Base-by-base conservation (phyloP, 1,140 invertebrate genomes). In the Sinella curviseta region DNA sequence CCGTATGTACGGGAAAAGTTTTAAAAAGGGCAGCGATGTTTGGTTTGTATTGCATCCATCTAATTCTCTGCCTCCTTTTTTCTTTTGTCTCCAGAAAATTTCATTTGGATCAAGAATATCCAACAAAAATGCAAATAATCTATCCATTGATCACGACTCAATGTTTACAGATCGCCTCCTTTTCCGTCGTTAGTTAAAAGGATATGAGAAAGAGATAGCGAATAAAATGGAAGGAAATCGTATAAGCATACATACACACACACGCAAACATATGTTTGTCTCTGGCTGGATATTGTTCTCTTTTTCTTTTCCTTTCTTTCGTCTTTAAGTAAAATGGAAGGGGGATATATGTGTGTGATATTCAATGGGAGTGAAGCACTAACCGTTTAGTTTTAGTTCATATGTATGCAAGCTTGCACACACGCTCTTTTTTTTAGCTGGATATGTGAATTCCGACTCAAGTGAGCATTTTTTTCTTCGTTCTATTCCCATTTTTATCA, bases 41-140 rank as follows among this genome's bases (percentile, higher is more conserved):
- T 48, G 39, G 8, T 12, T 48, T 48, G 39, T 48, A 48, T 20
- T 20, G 20, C 39, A 48, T 48, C 8, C 39, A 48, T 8, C 39
- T 48, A 48, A 20, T 70, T 14, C 12, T 70, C 65, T 30, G 14
- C n/a, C 55, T 8, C 24, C 55, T 60, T 4, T 26, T 60, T 60
- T 60, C 24, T 70, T 33, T 16, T 3, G 3, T 8, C 8, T 24
- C 30, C 26, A 31, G 65, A n/a, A 33, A 70, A 70, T 33, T 70
- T 70, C 31, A 70, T 33, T 70, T 33, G 24, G 65, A 70, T 70
- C 65, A 70, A 70, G 31, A 70, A 70, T 70, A 70, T 31, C 65
- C 65, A 33, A n/a, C n/a, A 70, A 70, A 70, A 70, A 70, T 70
- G 65, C 65, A 70, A 70, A 70, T 70, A 70, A 70, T 70, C 65